Conservation (phyloP, 2,888 invertebrate species). For the Girardia tigrina region DNA sequence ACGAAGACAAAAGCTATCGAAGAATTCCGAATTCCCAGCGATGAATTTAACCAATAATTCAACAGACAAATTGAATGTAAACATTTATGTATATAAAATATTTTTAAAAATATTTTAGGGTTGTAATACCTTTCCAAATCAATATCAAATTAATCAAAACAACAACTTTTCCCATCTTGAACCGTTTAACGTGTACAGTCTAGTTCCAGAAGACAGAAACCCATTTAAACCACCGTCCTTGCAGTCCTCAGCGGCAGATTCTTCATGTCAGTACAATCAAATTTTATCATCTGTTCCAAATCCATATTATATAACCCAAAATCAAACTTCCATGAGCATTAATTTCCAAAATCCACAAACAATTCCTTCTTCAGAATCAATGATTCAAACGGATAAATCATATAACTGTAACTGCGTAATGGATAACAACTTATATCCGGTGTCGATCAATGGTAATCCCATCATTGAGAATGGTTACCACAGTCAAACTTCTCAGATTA, state of each 20-base stretch:
- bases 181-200: neutral
- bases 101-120: neutral
- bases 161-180: neutral
- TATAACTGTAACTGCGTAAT: neutral
- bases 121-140: neutral
- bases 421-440: neutral
- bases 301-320: neutral
- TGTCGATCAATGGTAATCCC: neutral
- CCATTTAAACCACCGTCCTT: neutral
- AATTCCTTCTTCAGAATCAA: neutral
- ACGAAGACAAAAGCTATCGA: neutral
- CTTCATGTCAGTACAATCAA: neutral
- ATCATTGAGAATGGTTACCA: neutral
- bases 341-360: neutral
- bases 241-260: neutral
- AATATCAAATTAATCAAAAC: neutral
- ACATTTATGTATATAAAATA: neutral
- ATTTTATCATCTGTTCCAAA: neutral
- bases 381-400: conserved; percentile 10
- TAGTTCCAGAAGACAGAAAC: neutral
- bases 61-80: neutral
- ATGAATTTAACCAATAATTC: neutral
- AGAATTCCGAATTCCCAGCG: neutral
- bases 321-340: neutral
- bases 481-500: conserved; percentile 5